Percentiles rank a stretch among this genome's conserved stretches.
Conservation (phyloP, 2,113 vertebrate species). For the Serilophus lunatus region DNA sequence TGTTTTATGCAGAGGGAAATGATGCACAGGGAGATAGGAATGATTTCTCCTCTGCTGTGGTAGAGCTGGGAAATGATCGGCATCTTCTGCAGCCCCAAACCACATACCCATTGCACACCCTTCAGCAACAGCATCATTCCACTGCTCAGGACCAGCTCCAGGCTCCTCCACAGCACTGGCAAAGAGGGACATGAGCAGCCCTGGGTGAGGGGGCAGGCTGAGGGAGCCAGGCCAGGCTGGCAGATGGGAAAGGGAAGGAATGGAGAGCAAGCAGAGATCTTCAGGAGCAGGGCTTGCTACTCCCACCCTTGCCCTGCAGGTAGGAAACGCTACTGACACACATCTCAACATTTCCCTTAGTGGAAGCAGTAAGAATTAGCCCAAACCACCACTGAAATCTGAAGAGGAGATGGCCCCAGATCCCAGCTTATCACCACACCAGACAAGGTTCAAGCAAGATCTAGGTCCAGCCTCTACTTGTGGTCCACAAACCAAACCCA, state of each 20-base stretch:
- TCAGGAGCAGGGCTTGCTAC: not conserved
- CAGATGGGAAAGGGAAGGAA: not conserved
- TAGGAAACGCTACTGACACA: not conserved
- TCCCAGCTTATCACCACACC: not conserved
- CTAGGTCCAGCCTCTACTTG: not conserved
- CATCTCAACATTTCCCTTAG: accelerated
- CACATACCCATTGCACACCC: accelerated
- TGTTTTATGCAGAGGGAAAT: not conserved
- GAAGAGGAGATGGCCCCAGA: not conserved
- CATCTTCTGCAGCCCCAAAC: not conserved
- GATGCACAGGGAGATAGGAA: not conserved
- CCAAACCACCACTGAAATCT: not conserved
- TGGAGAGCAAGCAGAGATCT: not conserved
- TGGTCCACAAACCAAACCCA: not conserved
- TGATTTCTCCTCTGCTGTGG: not conserved
- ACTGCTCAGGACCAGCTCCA: not conserved
- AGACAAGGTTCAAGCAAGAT: not conserved
- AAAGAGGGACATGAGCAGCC: not conserved
- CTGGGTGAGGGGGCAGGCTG: not conserved
- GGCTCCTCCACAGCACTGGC: not conserved
- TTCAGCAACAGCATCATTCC: not conserved
- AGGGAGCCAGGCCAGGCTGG: not conserved
- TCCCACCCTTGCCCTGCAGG: accelerated
- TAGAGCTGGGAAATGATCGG: accelerated
- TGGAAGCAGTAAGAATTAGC: not conserved